Evolutionary conservation across 53 echinoderm and acorn worm species (phyloP), one percentile per base, ranked within the genome.

Genomic region (Patiria pectinifera): DNA sequence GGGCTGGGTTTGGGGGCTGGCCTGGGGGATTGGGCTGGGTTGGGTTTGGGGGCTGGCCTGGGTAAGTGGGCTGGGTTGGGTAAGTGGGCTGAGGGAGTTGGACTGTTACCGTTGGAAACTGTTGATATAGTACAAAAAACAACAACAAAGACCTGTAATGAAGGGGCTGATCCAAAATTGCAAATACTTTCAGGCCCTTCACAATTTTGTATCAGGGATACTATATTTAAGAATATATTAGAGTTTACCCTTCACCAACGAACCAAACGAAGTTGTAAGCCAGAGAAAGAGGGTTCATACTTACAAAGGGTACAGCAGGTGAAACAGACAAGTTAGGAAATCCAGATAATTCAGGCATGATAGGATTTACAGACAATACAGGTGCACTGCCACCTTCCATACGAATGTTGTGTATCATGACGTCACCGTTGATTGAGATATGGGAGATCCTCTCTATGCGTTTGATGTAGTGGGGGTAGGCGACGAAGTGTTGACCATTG

Each of bases 401-500:
- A 48, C 96, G 82, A 61, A 98, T 94, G 59, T 95, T 95, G 69
- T 96, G 87, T 15, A 98, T 85, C 44, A 88, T 83, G 25, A 96
- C 94, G 79, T 95, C 91, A 4, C 96, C 99, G 82, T 96, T 93
- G 74, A 98, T 96, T 26, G 93, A 92, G n/a, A 98, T 78, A 85
- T 95, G 95, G 71, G 95, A 93, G 47, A 98, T 97, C 45, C 96
- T 94, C 14, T 91, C 78, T 48, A 98, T 89, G 3, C 81, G 86
- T 59, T 94, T 92, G 77, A 98, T 86, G 45, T 96, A 94, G 87
- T 98, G 99, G 19, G 95, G 91, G 91, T 93, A 97, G 71, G 94
- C 94, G 25, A 94, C 76, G 93, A 95, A 97, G 58, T 97, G 97
- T 82, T 95, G 83, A 0, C 97, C 97, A 47, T 97, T 97, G 59